phyloP scores from a whole-genome alignment of 2,888 invertebrate species.

The Enoplolaimus lenunculus region DNA sequence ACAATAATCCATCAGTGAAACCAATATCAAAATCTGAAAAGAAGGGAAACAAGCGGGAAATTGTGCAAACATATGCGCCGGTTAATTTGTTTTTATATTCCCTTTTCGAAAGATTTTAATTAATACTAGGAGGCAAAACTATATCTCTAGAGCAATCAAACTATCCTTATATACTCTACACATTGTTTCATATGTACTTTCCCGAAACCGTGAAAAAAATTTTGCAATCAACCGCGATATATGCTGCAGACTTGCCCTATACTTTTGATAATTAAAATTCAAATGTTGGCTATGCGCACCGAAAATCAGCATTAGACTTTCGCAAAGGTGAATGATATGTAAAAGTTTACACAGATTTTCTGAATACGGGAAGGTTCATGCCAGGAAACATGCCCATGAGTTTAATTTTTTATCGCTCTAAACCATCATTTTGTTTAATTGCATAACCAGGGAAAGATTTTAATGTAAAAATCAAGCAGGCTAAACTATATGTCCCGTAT shows the following conservation, averaged over 20 bases:
- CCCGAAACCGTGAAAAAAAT: not conserved
- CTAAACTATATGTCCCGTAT: not conserved
- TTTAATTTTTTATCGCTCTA: not conserved
- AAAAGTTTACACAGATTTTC: not conserved
- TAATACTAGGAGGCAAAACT: not conserved
- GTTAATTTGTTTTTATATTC: not conserved
- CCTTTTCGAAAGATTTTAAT: not conserved
- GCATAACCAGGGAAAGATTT: not conserved
- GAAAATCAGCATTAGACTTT: not conserved
- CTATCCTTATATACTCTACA: not conserved
- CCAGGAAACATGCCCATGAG: not conserved
- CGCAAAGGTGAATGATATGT: not conserved
- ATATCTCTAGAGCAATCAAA: not conserved
- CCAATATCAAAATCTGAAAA: not conserved
- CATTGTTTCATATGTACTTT: not conserved
- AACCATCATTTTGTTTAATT: not conserved
- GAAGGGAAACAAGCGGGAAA: not conserved
- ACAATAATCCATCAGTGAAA: not conserved
- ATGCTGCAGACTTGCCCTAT: not conserved
- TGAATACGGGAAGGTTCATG: not conserved
- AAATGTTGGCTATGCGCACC: not conserved
- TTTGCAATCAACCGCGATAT: not conserved
- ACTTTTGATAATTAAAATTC: not conserved
- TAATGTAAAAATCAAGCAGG: not conserved
- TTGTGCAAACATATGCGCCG: not conserved